These are phyloP conservation scores for Prorops nasuta DNA, from an alignment of 1,140 invertebrate species.

Conservation along the genomic window DNA sequence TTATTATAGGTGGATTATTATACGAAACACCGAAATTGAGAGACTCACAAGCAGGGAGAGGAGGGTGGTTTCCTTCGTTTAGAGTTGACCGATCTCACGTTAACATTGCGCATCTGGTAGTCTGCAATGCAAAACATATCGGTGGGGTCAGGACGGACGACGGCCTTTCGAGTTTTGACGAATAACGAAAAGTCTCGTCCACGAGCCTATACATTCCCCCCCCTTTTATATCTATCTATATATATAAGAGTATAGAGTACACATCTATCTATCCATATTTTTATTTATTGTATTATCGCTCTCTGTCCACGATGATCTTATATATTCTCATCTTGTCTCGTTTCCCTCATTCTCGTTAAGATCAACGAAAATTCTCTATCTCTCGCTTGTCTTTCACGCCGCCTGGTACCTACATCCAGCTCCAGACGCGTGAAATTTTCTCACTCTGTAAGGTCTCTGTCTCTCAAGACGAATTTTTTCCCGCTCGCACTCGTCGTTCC, in stretches of 20 bases:
- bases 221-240: no score
- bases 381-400: no score
- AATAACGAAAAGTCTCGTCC: constrained; percentile 21
- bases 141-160: constrained; percentile 55
- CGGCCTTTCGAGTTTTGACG: constrained; percentile 35
- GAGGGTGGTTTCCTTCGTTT: constrained; percentile 70
- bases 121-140: constrained; percentile 66
- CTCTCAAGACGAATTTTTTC: no score
- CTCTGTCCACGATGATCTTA: constrained; percentile 3
- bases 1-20: constrained; percentile 50
- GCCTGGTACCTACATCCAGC: no score
- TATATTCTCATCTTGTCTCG: constrained; percentile 16
- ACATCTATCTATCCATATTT: constrained; percentile 17
- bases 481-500: no score
- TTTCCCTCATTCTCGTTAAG: constrained; percentile 3
- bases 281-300: constrained; percentile 6
- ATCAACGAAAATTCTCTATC: constrained; percentile 10
- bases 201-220: background rate
- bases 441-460: no score
- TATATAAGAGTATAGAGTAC: no score
- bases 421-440: no score
- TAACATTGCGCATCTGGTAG: constrained; percentile 74
- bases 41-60: constrained; percentile 71
- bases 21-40: constrained; percentile 63
- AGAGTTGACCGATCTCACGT: constrained; percentile 71